Evolutionary conservation across 2,113 vertebrate species (phyloP), one percentile per base, ranked within the genome.

Genomic region (Micromys minutus): DNA sequence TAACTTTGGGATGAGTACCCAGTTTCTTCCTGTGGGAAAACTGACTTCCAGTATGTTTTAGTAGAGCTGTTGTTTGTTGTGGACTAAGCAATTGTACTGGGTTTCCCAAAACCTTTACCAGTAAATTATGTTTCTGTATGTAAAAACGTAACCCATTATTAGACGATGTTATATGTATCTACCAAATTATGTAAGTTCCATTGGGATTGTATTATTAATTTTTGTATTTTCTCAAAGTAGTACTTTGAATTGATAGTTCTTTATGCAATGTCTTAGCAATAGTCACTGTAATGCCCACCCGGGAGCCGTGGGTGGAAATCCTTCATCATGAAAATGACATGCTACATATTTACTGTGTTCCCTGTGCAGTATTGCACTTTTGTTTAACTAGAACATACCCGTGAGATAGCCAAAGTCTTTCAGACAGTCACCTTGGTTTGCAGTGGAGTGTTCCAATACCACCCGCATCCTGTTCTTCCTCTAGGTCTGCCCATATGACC

Each of bases 321-420:
- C 97, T 97, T 98, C 97, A 97, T 98, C 91, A 97, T 98, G 96
- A 94, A 97, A 97, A 97, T 94, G 90, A 97, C 90, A 50, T 95
- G 97, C 97, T 97, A 96, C 97, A 71, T 98, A 98, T 97, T 98
- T 98, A 98, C 98, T 98, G 98, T 97, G 94, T 98, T 98, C 98
- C 98, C 98, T 98, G 98, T 98, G 98, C 98, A 98, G 98, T 98
- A 98, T 98, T 98, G 98, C 98, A 99, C 98, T 98, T 98, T 98
- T 98, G 97, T 98, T 98, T 98, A 96, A 98, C 97, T 98, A 98
- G 98, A 98, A 98, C 96, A 98, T 98, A 98, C 98, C 98, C 98
- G 98, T 97, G 97, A 98, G 98, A 98, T 98, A 98, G 98, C 98
- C 98, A 99, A 99, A 99, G 98, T 98, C 98, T 98, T 98, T 97